These are phyloP conservation scores for Aphidoletes aphidimyza DNA, from an alignment of 2,888 invertebrate genomes.

Conservation along the genomic window DNA sequence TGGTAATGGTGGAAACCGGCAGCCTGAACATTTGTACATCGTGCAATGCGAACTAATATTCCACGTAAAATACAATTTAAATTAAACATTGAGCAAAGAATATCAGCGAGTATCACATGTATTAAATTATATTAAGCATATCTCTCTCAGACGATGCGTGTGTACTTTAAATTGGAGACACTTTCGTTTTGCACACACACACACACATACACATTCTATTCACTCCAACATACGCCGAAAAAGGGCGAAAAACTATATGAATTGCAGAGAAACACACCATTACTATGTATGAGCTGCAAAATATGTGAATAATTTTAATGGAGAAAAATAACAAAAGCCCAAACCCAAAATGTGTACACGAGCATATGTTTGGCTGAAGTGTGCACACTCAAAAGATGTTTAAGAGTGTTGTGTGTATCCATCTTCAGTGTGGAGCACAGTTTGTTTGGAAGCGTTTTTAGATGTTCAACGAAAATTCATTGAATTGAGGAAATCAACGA, in stretches of 20 bases:
- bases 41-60: conserved; percentile 16
- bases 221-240: not conserved
- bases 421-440: not conserved
- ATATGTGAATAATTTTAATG: conserved; percentile 35
- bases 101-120: conserved; percentile 1
- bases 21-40: not conserved
- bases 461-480: not conserved
- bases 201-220: not conserved
- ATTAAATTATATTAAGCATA: conserved; percentile 22
- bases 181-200: not conserved
- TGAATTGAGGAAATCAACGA: conserved; percentile 42
- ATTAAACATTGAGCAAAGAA: conserved; percentile 32
- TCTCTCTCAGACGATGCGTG: not conserved
- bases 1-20: not conserved
- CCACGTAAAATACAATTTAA: conserved; percentile 29
- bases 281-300: conserved; percentile 29
- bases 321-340: conserved; percentile 13
- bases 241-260: not conserved
- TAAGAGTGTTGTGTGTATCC: not conserved
- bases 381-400: not conserved
- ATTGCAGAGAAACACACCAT: not conserved
- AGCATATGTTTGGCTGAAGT: not conserved
- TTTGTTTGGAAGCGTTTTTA: not conserved
- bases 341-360: not conserved
- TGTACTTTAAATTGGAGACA: not conserved